phyloP scores from a whole-genome alignment of 1,140 invertebrate genomes.

The Drosophila quadrilineata region DNA sequence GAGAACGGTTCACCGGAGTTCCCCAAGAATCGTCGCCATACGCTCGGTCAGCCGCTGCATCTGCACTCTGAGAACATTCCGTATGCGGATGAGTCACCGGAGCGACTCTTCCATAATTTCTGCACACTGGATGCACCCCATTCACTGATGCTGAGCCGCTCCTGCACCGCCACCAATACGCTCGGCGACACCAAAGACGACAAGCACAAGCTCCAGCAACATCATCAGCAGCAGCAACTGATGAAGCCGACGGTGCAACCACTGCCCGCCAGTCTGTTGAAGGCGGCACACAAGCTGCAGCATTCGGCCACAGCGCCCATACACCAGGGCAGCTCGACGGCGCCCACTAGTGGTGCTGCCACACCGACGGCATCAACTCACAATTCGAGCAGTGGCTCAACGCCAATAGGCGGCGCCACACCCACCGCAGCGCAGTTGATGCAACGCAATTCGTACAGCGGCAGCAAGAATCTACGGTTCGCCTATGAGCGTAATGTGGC shows the following conservation, averaged over 20 bases:
- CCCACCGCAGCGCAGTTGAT: conserved; percentile 7
- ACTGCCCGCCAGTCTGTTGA: conserved; percentile 46
- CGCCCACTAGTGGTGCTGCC: conserved; percentile 62
- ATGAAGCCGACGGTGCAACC: conserved; percentile 44
- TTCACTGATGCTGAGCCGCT: conserved; percentile 62
- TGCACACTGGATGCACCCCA: conserved; percentile 62
- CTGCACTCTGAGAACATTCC: conserved; percentile 82
- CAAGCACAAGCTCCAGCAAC: background rate
- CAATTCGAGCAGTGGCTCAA: conserved; percentile 37
- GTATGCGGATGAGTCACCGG: conserved; percentile 83
- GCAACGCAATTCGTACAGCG: conserved; percentile 40
- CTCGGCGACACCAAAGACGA: conserved; percentile 30
- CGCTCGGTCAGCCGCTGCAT: conserved; percentile 71
- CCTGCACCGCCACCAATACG: conserved; percentile 71
- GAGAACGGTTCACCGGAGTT: conserved; percentile 74
- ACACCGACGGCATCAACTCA: conserved; percentile 54
- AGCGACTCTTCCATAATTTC: conserved; percentile 75
- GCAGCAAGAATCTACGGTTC: conserved; percentile 56
- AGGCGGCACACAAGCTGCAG: conserved; percentile 69
- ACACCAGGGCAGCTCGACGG: conserved; percentile 64
- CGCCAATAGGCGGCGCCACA: conserved; percentile 28
- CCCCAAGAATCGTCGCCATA: conserved; percentile 68
- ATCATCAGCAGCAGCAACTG: conserved; percentile 13
- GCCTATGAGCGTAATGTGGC: conserved; percentile 33
- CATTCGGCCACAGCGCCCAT: conserved; percentile 75